Evolutionary conservation across 2,113 vertebrate species (phyloP).

Genomic region (Otolemur garnettii): DNA sequence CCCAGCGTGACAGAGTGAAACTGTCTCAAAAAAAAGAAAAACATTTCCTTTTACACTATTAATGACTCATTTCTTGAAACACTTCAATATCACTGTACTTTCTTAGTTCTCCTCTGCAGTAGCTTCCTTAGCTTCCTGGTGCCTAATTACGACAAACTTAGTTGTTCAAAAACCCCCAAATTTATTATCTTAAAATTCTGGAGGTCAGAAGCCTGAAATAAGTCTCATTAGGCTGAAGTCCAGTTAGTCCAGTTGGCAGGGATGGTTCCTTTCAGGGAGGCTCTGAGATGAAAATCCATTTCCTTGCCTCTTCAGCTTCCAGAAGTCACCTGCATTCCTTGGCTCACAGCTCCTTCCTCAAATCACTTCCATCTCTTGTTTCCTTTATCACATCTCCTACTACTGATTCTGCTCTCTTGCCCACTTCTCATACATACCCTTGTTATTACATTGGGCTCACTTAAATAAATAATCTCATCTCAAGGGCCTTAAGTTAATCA

Average conservation of each 20-base stretch:
- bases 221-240: background rate
- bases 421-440: background rate
- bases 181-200: background rate
- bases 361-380: background rate
- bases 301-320: background rate
- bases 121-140: background rate
- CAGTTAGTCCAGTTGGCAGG: background rate
- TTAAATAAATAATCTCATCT: background rate
- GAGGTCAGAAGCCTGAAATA: background rate
- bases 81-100: background rate
- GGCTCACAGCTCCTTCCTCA: background rate
- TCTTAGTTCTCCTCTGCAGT: background rate
- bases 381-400: background rate
- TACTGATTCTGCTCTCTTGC: background rate
- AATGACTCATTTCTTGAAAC: background rate
- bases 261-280: background rate
- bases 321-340: background rate
- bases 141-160: background rate
- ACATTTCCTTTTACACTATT: background rate
- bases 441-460: background rate
- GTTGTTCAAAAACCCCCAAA: background rate
- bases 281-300: background rate
- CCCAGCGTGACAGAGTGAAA: too few species aligned
- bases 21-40: too few species aligned
- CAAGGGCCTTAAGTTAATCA: background rate